phyloP scores from a whole-genome alignment of 1,140 invertebrate species.

The Caerostris darwini region DNA sequence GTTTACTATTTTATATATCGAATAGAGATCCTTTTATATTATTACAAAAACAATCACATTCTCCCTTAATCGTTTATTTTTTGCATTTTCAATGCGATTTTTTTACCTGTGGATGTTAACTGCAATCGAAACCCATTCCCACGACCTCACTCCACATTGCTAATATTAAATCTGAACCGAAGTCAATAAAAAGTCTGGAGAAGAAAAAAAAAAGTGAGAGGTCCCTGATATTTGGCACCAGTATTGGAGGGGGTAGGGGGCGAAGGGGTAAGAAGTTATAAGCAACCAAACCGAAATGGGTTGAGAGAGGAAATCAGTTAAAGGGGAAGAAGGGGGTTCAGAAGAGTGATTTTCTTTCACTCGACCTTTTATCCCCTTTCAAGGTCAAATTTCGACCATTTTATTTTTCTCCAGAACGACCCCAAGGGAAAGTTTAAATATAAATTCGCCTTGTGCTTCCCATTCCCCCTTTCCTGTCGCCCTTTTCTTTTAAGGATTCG shows the following conservation, averaged over 20 bases:
- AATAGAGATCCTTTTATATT: too few species aligned
- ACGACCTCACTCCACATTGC: constrained; percentile 22
- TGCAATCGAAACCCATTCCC: constrained; percentile 25
- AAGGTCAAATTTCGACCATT: neutral
- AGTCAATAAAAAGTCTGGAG: constrained; percentile 41
- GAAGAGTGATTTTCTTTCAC: neutral
- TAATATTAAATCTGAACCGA: constrained; percentile 45
- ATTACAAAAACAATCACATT: too few species aligned
- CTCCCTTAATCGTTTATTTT: too few species aligned
- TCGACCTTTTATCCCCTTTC: constrained; percentile 16
- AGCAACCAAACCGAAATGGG: neutral
- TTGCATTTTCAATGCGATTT: too few species aligned
- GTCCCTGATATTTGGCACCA: neutral
- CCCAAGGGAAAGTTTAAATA: neutral
- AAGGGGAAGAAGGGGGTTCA: constrained; percentile 1
- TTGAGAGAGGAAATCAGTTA: constrained; percentile 20
- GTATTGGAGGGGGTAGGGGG: neutral
- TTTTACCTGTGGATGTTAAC: neutral
- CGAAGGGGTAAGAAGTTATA: neutral
- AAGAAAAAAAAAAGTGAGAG: neutral
- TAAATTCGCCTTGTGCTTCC: neutral
- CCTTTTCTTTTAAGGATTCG: too few species aligned
- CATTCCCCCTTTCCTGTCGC: neutral
- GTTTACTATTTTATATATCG: too few species aligned
- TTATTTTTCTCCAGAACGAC: neutral